Base-by-base conservation (phyloP, 2,113 vertebrate species). In the Leptosomus discolor region DNA sequence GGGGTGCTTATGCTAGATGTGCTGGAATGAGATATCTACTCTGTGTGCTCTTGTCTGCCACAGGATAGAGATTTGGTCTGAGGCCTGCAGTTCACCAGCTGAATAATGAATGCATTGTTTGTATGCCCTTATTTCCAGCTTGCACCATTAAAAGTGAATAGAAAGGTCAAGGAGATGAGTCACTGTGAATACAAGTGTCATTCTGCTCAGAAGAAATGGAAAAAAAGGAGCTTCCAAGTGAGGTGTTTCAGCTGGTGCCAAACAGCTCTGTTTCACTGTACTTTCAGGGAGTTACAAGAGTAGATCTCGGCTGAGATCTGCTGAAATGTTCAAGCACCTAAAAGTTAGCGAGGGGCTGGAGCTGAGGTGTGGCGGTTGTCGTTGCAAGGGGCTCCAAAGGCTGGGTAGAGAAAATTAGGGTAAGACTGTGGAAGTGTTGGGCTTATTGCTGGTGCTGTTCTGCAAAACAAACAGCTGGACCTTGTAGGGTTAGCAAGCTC, bases 121-220 rank as follows among this genome's bases (percentile, higher is more conserved):
- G 95, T 20, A 30, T 82, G 96, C 92, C 95, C 92, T 94, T 97
- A 41, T 96, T 97, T 96, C 92, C 89, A 97, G 95, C 94, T 57
- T 73, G 80, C 97, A 79, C 89, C 77, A 68, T 69, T 92, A 20
- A 11, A 82, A 97, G 94, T 76, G 95, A 97, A 95, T 57, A 26
- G 94, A 95, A 96, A 97, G 96, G 96, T 97, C 97, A 96, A 94
- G 97, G 92, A 96, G 97, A 97, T 96, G 96, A 97, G 92, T 85
- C 92, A 94, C 86, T 54, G 88, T 9, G 86, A 97, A 95, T 85
- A 91, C 94, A 82, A 96, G 94, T 97, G 92, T 94, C 94, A 76
- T 68, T 94, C 96, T 94, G 64, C 95, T 88, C 84, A 73, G 86
- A 71, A 95, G 80, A n/a, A 94, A 56, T 30, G 64, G 88, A 61